Evolutionary conservation across 2,888 invertebrate genomes (phyloP), one percentile per base, ranked within the genome.

Genomic region (Orthosia gracilis): DNA sequence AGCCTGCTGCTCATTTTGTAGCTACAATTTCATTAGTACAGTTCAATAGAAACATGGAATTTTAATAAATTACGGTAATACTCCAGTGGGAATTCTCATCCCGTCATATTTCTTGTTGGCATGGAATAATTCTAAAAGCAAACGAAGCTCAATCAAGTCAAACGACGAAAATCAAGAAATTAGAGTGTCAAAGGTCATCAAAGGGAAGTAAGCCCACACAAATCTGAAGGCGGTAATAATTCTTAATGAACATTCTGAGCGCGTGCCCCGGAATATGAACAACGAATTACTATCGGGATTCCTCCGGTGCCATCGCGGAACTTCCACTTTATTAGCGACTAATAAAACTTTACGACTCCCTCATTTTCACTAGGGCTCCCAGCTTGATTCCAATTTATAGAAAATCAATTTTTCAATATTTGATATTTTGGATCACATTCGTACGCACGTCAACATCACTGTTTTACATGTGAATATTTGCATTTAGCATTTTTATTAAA

Each of bases 261-360:
- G 90, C 91, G 91, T 92, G 91, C 85, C 85, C 73, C 82, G 63
- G 90, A 92, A 92, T 91, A 91, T 92, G 91, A 91, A 91, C 90
- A 89, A 88, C 85, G 91, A 91, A 91, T 92, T 91, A 92, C 87
- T 84, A 84, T 85, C 84, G 74, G 80, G 82, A 87, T 88, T 88
- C 88, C 87, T 86, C 64, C 74, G 74, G 82, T 77, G 81, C 80
- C 85, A 87, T 86, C 85, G 79, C 81, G 82, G 85, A 87, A 89
- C 86, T 89, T 87, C 85, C 71, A 87, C 86, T 90, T 90, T 89
- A 90, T 89, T 88, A 89, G 87, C 78, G 76, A 86, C 85, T 87
- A 86, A 90, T 90, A 90, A 89, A 90, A 90, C 88, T 89, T 90
- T 87, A 89, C 82, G 89, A 87, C 86, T 77, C 64, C 72, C 84